A percentile compares a stretch with the other conserved stretches of the same genome.
Evolutionary conservation across 2,113 vertebrate species (phyloP).

Genomic region (Hirundichthys speculiger): DNA sequence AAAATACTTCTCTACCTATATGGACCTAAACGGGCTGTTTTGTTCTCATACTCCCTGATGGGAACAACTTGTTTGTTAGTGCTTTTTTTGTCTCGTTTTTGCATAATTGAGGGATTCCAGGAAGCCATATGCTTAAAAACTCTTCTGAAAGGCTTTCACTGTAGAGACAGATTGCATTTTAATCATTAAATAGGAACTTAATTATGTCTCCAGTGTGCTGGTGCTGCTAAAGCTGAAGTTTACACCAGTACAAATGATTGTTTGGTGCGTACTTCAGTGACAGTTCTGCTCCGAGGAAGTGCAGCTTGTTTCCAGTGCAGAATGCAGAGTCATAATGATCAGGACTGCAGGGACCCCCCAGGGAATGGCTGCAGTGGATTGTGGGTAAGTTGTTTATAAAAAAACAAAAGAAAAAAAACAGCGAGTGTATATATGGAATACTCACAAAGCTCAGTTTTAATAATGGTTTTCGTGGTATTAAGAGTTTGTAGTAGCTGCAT

Average conservation of each 20-base stretch:
- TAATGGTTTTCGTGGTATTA: neutral
- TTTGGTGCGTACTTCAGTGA: slow-evolving; percentile 16
- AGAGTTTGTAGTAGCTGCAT: too few species aligned
- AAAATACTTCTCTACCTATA: too few species aligned
- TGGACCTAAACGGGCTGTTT: too few species aligned
- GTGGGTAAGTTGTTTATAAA: slow-evolving; percentile 17
- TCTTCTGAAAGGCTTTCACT: slow-evolving; percentile 12
- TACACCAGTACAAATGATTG: slow-evolving; percentile 2
- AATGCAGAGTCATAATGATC: slow-evolving; percentile 40
- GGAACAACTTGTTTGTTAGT: slow-evolving; percentile 17
- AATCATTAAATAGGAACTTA: slow-evolving; percentile 36
- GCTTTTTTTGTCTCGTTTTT: slow-evolving; percentile 9
- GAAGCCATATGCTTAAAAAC: slow-evolving; percentile 25
- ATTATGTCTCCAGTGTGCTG: slow-evolving; percentile 13
- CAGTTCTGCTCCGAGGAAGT: slow-evolving; percentile 11
- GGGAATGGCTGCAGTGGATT: slow-evolving; percentile 20
- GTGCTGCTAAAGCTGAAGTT: slow-evolving; percentile 27
- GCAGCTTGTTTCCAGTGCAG: slow-evolving; percentile 35
- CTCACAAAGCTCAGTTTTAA: slow-evolving; percentile 3
- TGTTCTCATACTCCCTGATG: slow-evolving; percentile 1
- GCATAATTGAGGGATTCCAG: slow-evolving; percentile 24
- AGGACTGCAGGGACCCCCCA: slow-evolving; percentile 18
- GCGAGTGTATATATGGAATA: slow-evolving; percentile 8
- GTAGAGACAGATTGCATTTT: slow-evolving; percentile 22
- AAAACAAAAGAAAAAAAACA: slow-evolving; percentile 1